Evolutionary conservation across 2,797 vertebrate species (phyloP), one percentile per base, ranked within the genome.

Genomic region (Propithecus deckenii): DNA sequence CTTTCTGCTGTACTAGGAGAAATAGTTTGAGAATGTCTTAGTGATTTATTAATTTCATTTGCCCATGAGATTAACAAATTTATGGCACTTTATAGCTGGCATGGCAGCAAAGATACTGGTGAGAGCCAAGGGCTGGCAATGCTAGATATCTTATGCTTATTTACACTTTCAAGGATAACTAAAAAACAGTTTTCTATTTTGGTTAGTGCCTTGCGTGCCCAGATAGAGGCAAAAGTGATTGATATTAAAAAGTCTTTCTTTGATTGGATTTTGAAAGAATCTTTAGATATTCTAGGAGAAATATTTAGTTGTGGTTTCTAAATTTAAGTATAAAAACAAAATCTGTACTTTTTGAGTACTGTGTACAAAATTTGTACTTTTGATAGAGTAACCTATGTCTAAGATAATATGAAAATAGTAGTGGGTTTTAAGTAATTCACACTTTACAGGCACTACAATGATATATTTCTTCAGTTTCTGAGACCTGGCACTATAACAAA

Each of bases 21-120:
- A 83, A 52, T 76, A 79, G 5, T 75, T 43, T 87, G 46, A 65
- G 13, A 72, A 50, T 90, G 17, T n/a, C 12, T 92, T 83, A 86
- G 38, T 86, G 69, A 79, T 30, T 67, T 41, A 23, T 55, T 91
- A 57, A 67, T 89, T 88, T 89, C 83, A 72, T 75, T 95, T 95
- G 28, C 2, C 23, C 8, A 81, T 30, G 28, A 65, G 7, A 81
- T 59, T 75, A 76, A 72, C 32, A 75, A 65, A 43, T 2, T 61
- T 87, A 80, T 67, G 43, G 2, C 1, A 57, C 30, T 32, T 94
- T 69, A 43, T 46, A 46, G 0, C 6, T 55, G 30, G 1, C 85
- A 13, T 14, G 28, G 7, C 11, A 93, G 35, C 25, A 67, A 9
- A 50, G n/a, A 12, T 50, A 59, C 23, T 59, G 22, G n/a, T 71